Evolutionary conservation across 2,888 invertebrate species (phyloP).

Genomic region (Hydrotaea cyrtoneurina): DNA sequence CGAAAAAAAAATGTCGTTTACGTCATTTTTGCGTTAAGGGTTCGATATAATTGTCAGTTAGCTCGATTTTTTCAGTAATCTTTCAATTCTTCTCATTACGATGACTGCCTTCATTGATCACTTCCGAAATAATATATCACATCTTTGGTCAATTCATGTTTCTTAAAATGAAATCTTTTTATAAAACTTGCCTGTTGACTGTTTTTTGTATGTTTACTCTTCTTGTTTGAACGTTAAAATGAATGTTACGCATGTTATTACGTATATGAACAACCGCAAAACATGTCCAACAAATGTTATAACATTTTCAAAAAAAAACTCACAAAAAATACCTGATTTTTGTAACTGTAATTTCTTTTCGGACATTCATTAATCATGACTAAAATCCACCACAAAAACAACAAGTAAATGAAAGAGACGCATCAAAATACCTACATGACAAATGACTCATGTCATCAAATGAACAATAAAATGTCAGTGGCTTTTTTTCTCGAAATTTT

Average conservation of each 20-base stretch:
- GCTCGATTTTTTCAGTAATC: too few species aligned
- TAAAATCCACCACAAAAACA: background rate
- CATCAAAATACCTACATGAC: too few species aligned
- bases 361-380: slow-evolving; percentile 10
- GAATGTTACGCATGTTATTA: slow-evolving; percentile 4
- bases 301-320: slow-evolving; percentile 35
- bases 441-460: slow-evolving; percentile 31
- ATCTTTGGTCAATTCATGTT: too few species aligned
- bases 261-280: background rate
- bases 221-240: background rate
- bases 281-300: slow-evolving; percentile 42
- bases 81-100: too few species aligned
- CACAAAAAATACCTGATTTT: background rate
- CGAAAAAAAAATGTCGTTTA: too few species aligned
- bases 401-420: background rate
- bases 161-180: too few species aligned
- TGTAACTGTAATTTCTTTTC: slow-evolving; percentile 5
- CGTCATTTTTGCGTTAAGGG: too few species aligned
- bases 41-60: too few species aligned
- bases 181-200: too few species aligned
- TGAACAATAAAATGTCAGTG: slow-evolving; percentile 8
- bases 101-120: too few species aligned
- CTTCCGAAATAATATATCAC: too few species aligned
- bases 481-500: slow-evolving; percentile 10
- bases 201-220: background rate